Evolutionary conservation across 2,888 invertebrate species (phyloP), one percentile per base, ranked within the genome.

Genomic region (Cheilosia vernalis): DNA sequence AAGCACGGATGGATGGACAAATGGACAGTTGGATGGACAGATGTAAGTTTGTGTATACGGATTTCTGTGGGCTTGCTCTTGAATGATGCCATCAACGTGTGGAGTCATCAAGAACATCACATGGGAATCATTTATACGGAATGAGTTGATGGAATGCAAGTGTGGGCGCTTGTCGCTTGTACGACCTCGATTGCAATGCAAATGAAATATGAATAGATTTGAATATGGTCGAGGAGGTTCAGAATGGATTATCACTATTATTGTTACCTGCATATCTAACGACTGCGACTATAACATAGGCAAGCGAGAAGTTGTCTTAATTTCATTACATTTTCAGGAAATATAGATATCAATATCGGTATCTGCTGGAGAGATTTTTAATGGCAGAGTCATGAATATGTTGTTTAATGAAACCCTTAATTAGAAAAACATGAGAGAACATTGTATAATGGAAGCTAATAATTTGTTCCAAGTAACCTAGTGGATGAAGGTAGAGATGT

Each of bases 1-100:
- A 66, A 55, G 17, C 60, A 19, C 42, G 56, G 47, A 64, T 44
- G 56, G 33, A 42, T n/a, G 33, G 53, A 49, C 21, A 44, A 40
- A 64, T 55, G 60, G 44, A 61, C 19, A 21, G 42, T 21, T 42
- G 37, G 55, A 30, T 40, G 47, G 24, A 66, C 49, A 10, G 44
- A 55, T 51, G 58, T 21, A 13, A 33, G 47, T 15, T n/a, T n/a
- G 42, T 63, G 27, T 53, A 17, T 21, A 42, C 42, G 61, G 56
- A 63, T 81, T 40, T 56, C 56, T 74, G 69, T 42, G 69, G 67
- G 69, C 60, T 69, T 40, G 56, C 44, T 63, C n/a, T 49, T 49
- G 77, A 82, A 61, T 82, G 47, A 77, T 67, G 60, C 55, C 66
- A 73, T 66, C 72, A 49, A 15, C 33, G 55, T 53, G 7, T 53